Evolutionary conservation across 1,140 invertebrate species (phyloP).

Genomic region (Philotrypesis tridentata): DNA sequence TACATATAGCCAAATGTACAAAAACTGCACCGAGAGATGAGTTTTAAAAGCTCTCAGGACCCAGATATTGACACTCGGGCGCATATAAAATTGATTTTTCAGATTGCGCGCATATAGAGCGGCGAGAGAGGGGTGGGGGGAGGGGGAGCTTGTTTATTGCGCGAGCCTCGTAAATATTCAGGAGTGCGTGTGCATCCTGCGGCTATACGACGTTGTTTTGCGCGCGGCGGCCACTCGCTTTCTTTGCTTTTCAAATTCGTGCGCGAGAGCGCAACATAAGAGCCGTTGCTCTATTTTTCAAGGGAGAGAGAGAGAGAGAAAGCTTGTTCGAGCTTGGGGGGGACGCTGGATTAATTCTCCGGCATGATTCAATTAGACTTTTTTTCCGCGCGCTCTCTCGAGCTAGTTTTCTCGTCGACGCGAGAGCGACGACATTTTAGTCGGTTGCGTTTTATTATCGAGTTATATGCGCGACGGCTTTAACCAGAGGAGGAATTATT

Average conservation of each 20-base stretch:
- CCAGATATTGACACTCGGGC: constrained; percentile 40
- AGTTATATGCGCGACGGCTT: background rate
- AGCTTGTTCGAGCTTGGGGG: background rate
- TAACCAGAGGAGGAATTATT: too few relatives aligned
- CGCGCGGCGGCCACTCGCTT: background rate
- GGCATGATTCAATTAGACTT: background rate
- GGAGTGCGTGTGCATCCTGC: constrained; percentile 2
- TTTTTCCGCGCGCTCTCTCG: too few relatives aligned
- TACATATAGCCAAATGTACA: too few relatives aligned
- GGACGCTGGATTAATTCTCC: background rate
- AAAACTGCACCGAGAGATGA: constrained; percentile 25
- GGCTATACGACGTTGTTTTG: constrained; percentile 16
- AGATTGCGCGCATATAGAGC: background rate
- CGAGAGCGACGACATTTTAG: too few relatives aligned
- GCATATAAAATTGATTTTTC: constrained; percentile 35
- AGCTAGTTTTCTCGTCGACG: background rate
- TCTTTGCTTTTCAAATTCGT: constrained; percentile 24
- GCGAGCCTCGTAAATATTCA: constrained; percentile 40
- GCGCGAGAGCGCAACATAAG: too few relatives aligned
- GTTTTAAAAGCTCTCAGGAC: constrained; percentile 29
- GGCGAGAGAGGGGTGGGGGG: background rate
- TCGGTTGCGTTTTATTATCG: background rate
- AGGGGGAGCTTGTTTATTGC: constrained; percentile 35
- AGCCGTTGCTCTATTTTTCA: background rate
- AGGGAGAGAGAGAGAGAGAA: too few relatives aligned